Evolutionary conservation across 2,888 invertebrate genomes (phyloP).

Genomic region (Heliconius aoede): DNA sequence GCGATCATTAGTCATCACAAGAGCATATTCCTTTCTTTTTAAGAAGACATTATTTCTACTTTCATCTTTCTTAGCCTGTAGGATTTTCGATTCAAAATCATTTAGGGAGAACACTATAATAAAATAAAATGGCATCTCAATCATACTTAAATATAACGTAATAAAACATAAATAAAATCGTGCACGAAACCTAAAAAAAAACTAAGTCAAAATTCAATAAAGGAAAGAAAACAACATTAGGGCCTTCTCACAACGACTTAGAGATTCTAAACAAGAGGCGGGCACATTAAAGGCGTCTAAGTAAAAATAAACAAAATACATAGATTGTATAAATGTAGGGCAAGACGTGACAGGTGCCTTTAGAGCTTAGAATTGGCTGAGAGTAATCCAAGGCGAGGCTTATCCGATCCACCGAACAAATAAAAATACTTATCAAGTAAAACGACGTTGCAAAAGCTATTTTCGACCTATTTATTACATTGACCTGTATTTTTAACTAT

Average conservation of each 20-base stretch:
- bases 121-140: not conserved
- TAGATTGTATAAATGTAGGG: slow-evolving; percentile 46
- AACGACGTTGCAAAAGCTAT: slow-evolving; percentile 40
- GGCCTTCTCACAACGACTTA: slow-evolving; percentile 42
- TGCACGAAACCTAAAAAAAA: not conserved
- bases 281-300: slow-evolving; percentile 43
- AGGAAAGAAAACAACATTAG: slow-evolving; percentile 38
- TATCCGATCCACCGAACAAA: slow-evolving; percentile 64
- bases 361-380: slow-evolving; percentile 63
- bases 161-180: not conserved
- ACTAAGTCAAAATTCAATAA: slow-evolving; percentile 38
- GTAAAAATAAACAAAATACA: slow-evolving; percentile 48
- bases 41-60: too few relatives aligned
- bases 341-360: slow-evolving; percentile 57
- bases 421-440: slow-evolving; percentile 77
- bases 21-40: too few relatives aligned
- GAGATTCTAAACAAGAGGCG: slow-evolving; percentile 43
- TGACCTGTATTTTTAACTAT: slow-evolving; percentile 11
- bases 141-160: not conserved
- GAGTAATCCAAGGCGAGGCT: slow-evolving; percentile 59
- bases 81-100: not conserved
- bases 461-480: slow-evolving; percentile 37
- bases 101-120: not conserved
- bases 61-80: too few relatives aligned
- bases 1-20: too few relatives aligned